phyloP scores from a whole-genome alignment of 1,140 invertebrate species.

The Drosophila suzukii region DNA sequence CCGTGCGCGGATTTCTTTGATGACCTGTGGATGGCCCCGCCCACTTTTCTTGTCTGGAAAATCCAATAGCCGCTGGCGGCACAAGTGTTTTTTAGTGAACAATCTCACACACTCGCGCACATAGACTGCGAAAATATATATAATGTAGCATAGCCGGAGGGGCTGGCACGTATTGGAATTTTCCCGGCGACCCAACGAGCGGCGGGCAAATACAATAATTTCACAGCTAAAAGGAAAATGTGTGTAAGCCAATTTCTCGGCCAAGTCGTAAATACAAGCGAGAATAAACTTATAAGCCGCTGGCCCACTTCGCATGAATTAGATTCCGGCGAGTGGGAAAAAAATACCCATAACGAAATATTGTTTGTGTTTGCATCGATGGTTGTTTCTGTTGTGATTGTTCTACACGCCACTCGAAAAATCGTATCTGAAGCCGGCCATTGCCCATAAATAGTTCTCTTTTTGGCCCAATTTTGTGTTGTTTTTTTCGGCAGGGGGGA shows the following conservation, averaged over 20 bases:
- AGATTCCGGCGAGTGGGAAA: slow-evolving; percentile 16
- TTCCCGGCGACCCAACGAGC: slow-evolving; percentile 36
- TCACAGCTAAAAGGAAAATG: slow-evolving; percentile 76
- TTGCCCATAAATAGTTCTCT: slow-evolving; percentile 74
- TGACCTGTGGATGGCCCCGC: slow-evolving; percentile 32
- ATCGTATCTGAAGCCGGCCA: slow-evolving; percentile 60
- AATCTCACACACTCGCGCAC: slow-evolving; percentile 20
- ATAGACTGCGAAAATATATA: slow-evolving; percentile 35
- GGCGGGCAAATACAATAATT: slow-evolving; percentile 70
- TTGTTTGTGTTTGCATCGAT: slow-evolving; percentile 56
- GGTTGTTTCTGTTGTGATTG: slow-evolving; percentile 58
- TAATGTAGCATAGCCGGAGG: slow-evolving; percentile 36
- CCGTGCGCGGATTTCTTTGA: slow-evolving; percentile 33
- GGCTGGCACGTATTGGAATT: slow-evolving; percentile 46
- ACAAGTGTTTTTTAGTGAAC: slow-evolving; percentile 63
- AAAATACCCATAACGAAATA: slow-evolving; percentile 53
- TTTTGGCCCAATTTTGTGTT: neutral
- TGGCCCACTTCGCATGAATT: slow-evolving; percentile 65
- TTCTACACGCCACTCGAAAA: slow-evolving; percentile 61
- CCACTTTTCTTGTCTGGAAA: slow-evolving; percentile 27
- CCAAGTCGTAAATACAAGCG: slow-evolving; percentile 76
- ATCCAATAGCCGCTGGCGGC: slow-evolving; percentile 51
- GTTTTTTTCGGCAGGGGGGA: neutral
- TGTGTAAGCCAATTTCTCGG: slow-evolving; percentile 76
- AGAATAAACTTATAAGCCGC: slow-evolving; percentile 78